These are phyloP conservation scores for Diarsia rubi DNA, from an alignment of 2,888 invertebrate species.

Conservation along the genomic window DNA sequence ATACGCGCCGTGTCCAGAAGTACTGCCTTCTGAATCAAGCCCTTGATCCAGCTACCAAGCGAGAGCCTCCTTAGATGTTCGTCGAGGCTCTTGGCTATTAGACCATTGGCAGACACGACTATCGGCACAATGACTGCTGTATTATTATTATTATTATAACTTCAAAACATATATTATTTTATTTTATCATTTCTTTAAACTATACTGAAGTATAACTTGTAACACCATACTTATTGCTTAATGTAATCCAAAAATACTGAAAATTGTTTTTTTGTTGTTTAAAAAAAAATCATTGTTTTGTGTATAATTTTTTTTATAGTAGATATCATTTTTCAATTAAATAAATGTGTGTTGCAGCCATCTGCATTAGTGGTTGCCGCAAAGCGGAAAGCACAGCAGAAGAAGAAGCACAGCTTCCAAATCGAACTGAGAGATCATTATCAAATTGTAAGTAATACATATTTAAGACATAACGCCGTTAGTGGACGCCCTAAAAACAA, in stretches of 20 bases:
- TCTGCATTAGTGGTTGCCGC: conserved; percentile 92
- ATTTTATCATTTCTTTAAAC: neutral
- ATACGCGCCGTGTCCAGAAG: no score
- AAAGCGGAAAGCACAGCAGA: conserved; percentile 92
- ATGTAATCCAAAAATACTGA: neutral
- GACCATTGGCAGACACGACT: no score
- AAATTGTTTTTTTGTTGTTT: no score
- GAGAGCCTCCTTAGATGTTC: no score
- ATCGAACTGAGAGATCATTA: conserved; percentile 92
- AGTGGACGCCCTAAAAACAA: no score
- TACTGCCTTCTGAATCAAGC: no score
- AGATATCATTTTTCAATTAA: conserved; percentile 34
- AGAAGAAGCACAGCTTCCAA: conserved; percentile 88
- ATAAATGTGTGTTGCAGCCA: conserved; percentile 74
- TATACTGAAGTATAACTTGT: neutral
- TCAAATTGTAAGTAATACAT: conserved; percentile 89
- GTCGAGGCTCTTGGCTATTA: no score
- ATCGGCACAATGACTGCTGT: no score
- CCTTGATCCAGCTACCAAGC: no score
- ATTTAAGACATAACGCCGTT: no score
- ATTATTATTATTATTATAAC: no score
- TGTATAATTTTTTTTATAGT: neutral
- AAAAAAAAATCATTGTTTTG: neutral
- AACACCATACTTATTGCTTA: neutral
- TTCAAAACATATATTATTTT: neutral